A percentile compares a stretch with the other conserved stretches of the same genome.
Evolutionary conservation across 2,888 invertebrate species (phyloP).

Genomic region (Mesochorus sp.): DNA sequence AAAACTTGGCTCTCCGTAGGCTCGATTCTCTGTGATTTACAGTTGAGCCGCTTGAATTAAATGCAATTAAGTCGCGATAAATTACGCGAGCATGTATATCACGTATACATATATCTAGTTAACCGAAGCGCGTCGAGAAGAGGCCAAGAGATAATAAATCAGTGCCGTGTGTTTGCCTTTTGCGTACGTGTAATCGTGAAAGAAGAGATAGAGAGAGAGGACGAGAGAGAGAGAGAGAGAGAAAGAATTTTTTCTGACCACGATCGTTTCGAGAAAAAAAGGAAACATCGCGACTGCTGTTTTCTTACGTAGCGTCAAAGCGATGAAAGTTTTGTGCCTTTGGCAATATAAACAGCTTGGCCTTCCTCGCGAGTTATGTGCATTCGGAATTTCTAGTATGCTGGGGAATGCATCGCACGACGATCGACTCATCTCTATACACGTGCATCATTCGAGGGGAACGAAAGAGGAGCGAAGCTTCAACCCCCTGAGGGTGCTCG

Average conservation of each 20-base stretch:
- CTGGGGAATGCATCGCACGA: constrained; percentile 56
- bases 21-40: constrained; percentile 75
- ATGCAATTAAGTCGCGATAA: constrained; percentile 78
- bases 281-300: constrained; percentile 9
- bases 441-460: constrained; percentile 22
- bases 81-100: constrained; percentile 65
- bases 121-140: constrained; percentile 36
- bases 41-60: constrained; percentile 75
- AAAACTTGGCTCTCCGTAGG: constrained; percentile 35
- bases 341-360: constrained; percentile 60
- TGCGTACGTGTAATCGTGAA: constrained; percentile 68
- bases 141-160: constrained; percentile 72
- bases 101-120: background rate
- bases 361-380: constrained; percentile 44
- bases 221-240: constrained; percentile 46
- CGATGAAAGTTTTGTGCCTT: constrained; percentile 49
- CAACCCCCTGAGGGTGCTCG: constrained; percentile 28
- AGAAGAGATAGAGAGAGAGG: constrained; percentile 7
- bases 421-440: too few species aligned
- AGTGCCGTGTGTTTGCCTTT: constrained; percentile 71
- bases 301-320: constrained; percentile 39
- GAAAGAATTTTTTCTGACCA: constrained; percentile 22
- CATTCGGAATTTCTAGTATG: constrained; percentile 67
- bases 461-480: constrained; percentile 7
- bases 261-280: constrained; percentile 24